These are phyloP conservation scores for Synergus japonicus DNA, from an alignment of 2,888 invertebrate genomes.

Conservation along the genomic window DNA sequence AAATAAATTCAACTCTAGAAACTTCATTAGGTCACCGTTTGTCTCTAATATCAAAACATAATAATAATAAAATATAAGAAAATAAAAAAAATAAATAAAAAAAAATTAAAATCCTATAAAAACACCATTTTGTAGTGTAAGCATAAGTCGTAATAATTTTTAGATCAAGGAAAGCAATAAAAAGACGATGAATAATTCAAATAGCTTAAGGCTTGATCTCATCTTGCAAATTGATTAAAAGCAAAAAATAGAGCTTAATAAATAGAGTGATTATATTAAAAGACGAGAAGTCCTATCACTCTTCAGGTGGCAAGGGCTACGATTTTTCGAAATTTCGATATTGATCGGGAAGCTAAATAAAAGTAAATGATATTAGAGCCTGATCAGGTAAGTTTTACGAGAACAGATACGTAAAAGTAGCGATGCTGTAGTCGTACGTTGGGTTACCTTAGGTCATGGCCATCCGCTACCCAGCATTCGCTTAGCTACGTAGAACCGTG, in stretches of 20 bases:
- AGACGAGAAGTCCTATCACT: neutral
- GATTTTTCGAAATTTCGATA: neutral
- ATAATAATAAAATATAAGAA: no score
- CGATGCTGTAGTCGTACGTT: constrained; percentile 30
- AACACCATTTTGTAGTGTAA: no score
- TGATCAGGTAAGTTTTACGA: constrained; percentile 19
- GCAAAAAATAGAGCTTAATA: neutral
- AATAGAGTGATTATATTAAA: neutral
- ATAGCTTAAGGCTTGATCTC: no score
- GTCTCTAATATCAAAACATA: no score
- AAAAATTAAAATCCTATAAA: no score
- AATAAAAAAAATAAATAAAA: no score
- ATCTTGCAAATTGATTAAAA: no score
- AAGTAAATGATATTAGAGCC: constrained; percentile 15
- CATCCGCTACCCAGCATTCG: constrained; percentile 28
- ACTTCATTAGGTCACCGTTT: no score
- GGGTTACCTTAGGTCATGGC: constrained; percentile 40
- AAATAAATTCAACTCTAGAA: no score
- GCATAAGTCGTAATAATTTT: no score
- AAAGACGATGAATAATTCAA: no score
- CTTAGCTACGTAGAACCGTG: constrained; percentile 28
- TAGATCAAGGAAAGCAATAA: no score
- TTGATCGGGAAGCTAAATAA: neutral
- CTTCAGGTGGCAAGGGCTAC: neutral
- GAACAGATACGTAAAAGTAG: constrained; percentile 24